Percentiles rank a stretch among this genome's conserved stretches.
phyloP scores from a whole-genome alignment of 2,113 vertebrate species.

The Lycocorax pyrrhopterus region DNA sequence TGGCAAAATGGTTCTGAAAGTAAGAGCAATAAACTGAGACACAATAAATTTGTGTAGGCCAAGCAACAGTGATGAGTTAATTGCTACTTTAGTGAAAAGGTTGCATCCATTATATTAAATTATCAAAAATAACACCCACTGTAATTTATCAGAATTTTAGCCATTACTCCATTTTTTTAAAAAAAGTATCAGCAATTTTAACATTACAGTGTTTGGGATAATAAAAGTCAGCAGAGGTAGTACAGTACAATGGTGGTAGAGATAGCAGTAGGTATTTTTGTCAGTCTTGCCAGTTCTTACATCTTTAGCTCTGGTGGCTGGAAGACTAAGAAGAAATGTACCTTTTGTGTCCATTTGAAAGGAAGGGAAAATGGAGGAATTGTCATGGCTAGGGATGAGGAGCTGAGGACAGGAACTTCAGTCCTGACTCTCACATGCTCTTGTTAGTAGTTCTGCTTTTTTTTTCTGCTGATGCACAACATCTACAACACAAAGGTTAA shows the following conservation, averaged over 20 bases:
- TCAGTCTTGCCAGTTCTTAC: neutral
- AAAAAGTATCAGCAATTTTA: conserved; percentile 45
- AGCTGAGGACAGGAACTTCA: neutral
- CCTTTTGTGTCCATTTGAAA: neutral
- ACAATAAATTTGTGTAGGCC: conserved; percentile 61
- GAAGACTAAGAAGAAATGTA: neutral
- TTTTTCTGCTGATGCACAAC: neutral
- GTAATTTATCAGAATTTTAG: conserved; percentile 64
- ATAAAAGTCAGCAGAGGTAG: conserved; percentile 15
- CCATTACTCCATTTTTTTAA: conserved; percentile 8
- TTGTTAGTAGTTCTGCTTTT: neutral
- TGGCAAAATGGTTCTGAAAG: conserved; percentile 45
- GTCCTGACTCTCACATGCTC: neutral
- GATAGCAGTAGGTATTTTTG: neutral
- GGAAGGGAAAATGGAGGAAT: neutral
- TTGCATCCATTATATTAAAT: conserved; percentile 66
- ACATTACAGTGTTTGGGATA: conserved; percentile 4
- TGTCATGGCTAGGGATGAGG: neutral
- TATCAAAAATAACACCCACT: conserved; percentile 66
- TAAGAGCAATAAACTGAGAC: conserved; percentile 53
- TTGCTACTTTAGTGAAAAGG: conserved; percentile 67
- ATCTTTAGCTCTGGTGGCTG: neutral
- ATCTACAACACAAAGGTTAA: neutral
- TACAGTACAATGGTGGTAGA: neutral
- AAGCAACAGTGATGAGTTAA: conserved; percentile 67